phyloP scores from a whole-genome alignment of 1,140 invertebrate genomes.

The Drosophila serrata region DNA sequence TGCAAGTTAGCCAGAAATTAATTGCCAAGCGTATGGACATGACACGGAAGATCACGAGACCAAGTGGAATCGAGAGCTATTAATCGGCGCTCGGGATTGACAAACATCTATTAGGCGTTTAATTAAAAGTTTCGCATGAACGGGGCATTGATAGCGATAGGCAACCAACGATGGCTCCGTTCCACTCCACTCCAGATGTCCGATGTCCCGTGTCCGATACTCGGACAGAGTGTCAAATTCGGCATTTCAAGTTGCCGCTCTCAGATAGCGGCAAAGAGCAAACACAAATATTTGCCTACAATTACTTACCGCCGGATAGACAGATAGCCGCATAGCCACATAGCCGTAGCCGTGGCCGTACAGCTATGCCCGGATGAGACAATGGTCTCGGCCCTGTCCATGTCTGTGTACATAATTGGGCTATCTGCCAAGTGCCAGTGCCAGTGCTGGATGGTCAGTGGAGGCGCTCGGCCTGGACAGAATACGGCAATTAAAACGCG shows the following conservation, averaged over 20 bases:
- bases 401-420: conserved; percentile 72
- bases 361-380: conserved; percentile 49
- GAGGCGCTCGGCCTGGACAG: conserved; percentile 32
- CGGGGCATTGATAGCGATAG: conserved; percentile 52
- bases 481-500: conserved; percentile 60
- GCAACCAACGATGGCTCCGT: conserved; percentile 23
- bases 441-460: conserved; percentile 7
- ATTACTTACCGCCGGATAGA: conserved; percentile 70
- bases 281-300: conserved; percentile 82
- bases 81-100: conserved; percentile 68
- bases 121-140: conserved; percentile 80
- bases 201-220: conserved; percentile 45
- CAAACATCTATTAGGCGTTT: conserved; percentile 81
- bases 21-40: conserved; percentile 70
- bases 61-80: conserved; percentile 63
- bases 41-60: conserved; percentile 71
- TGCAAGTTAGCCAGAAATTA: conserved; percentile 45
- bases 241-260: conserved; percentile 78
- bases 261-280: conserved; percentile 69
- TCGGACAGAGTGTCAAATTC: conserved; percentile 75
- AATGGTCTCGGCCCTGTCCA: conserved; percentile 34
- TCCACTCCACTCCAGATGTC: conserved; percentile 47
- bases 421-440: conserved; percentile 43
- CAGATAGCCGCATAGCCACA: conserved; percentile 29
- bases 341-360: conserved; percentile 21